Conservation (phyloP, 2,113 vertebrate genomes). For the Vidua macroura region DNA sequence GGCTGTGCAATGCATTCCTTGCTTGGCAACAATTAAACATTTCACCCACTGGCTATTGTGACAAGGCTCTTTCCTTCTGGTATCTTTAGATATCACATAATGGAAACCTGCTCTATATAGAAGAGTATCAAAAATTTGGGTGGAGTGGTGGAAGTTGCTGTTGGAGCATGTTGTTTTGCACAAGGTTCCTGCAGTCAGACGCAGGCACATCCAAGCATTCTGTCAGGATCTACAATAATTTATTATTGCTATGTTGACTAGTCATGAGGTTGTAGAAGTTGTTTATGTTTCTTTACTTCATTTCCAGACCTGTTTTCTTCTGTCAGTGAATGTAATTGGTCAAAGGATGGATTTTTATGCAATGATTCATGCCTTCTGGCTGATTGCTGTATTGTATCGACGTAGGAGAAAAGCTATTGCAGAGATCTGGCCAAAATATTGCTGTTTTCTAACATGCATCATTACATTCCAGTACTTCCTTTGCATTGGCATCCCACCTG, state of each 20-base stretch:
- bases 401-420: constrained; percentile 95
- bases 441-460: constrained; percentile 92
- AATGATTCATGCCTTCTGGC: constrained; percentile 91
- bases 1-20: neutral
- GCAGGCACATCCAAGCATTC: rapidly evolving
- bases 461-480: constrained; percentile 92
- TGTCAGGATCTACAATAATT: neutral
- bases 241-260: neutral
- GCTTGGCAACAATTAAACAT: neutral
- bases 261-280: neutral
- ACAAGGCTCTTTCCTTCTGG: neutral
- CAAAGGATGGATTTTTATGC: constrained; percentile 98
- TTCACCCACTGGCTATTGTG: neutral
- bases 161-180: neutral
- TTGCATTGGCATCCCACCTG: constrained; percentile 96
- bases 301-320: constrained; percentile 90
- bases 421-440: constrained; percentile 97
- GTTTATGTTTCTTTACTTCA: neutral
- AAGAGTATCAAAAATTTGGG: neutral
- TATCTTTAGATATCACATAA: neutral
- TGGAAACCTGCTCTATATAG: neutral
- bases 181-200: neutral
- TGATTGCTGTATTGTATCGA: constrained; percentile 88
- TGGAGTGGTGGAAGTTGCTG: neutral
- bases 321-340: constrained; percentile 93